Evolutionary conservation across 92 coral and sea anemone species (phyloP).

Genomic region (Zoanthus gigantus): DNA sequence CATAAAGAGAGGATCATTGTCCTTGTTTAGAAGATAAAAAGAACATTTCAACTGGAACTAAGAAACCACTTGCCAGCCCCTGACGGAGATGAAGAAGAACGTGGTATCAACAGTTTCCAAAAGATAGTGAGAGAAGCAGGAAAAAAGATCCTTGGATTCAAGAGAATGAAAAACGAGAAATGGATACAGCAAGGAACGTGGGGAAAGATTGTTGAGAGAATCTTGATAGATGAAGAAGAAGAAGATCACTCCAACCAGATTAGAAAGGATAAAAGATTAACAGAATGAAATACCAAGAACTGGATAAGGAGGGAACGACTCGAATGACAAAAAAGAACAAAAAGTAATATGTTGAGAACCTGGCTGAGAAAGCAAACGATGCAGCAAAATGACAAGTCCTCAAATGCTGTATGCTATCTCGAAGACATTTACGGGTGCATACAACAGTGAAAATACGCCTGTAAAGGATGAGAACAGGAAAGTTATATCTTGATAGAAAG

Average conservation of each 20-base stretch:
- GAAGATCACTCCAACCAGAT: conserved; percentile 6
- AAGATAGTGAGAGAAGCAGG: conserved; percentile 24
- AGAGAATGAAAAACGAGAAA: conserved; percentile 1
- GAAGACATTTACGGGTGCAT: no score
- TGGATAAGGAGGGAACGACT: conserved; percentile 22
- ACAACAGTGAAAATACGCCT: background rate
- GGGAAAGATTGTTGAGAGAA: conserved; percentile 5
- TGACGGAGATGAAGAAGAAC: no score
- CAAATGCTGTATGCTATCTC: background rate
- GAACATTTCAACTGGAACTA: background rate
- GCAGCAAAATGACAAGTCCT: conserved; percentile 2
- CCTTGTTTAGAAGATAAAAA: background rate
- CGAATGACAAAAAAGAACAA: conserved; percentile 21
- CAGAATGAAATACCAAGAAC: conserved; percentile 27
- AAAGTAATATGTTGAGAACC: background rate
- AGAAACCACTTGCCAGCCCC: background rate
- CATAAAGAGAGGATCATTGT: background rate
- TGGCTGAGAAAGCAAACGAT: conserved; percentile 37
- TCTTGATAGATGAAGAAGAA: background rate
- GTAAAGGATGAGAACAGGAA: background rate
- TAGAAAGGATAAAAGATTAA: conserved; percentile 12
- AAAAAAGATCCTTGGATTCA: conserved; percentile 25
- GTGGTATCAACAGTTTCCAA: background rate
- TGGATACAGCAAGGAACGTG: conserved; percentile 18
- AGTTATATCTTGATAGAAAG: no score